A percentile compares a stretch with the other conserved stretches of the same genome.
Conservation (phyloP, 53 echinoderm and acorn worm genomes). For the Henricia sp. region DNA sequence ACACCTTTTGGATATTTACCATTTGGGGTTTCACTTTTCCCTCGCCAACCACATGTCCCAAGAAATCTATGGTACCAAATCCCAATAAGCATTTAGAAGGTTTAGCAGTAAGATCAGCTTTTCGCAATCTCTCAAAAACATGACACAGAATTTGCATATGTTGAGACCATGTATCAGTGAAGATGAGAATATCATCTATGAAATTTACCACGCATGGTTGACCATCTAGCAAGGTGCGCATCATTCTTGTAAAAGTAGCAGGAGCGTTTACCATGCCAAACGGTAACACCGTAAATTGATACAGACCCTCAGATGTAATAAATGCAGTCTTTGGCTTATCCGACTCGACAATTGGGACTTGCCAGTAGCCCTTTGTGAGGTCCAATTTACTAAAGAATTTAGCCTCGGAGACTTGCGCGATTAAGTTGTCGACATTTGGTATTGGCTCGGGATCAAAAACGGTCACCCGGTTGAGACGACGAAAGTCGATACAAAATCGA, state of each 20-base stretch:
- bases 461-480: neutral
- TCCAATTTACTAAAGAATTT: constrained; percentile 29
- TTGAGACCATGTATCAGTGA: constrained; percentile 35
- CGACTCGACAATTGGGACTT: neutral
- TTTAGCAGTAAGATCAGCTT: constrained; percentile 4
- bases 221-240: constrained; percentile 4
- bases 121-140: neutral
- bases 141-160: constrained; percentile 9
- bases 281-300: constrained; percentile 48
- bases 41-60: constrained; percentile 53
- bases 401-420: constrained; percentile 16
- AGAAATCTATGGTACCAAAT: constrained; percentile 13
- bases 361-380: constrained; percentile 48
- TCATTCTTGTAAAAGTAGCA: constrained; percentile 45
- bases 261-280: constrained; percentile 61
- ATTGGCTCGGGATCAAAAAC: constrained; percentile 42
- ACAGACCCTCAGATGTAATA: constrained; percentile 49
- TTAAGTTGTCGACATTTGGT: constrained; percentile 11
- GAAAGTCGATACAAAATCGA: constrained; percentile 41
- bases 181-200: constrained; percentile 20
- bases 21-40: constrained; percentile 40
- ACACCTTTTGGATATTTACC: neutral
- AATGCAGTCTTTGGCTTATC: constrained; percentile 37
- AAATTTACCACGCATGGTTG: neutral
- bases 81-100: constrained; percentile 26